phyloP scores from a whole-genome alignment of 1,140 invertebrate species.

The Drosophila willistoni region DNA sequence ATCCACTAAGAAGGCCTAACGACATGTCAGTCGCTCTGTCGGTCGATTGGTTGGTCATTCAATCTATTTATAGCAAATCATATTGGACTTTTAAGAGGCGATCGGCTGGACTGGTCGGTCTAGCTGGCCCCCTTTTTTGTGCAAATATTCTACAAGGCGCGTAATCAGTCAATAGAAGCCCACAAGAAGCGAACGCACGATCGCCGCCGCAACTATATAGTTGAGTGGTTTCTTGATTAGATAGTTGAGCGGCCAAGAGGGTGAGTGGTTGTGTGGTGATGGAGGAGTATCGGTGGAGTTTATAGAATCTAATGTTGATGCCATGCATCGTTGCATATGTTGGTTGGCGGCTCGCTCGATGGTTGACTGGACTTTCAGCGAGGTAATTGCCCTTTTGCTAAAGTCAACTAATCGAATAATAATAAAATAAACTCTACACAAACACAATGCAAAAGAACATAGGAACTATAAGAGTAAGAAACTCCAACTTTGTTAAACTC shows the following conservation, averaged over 20 bases:
- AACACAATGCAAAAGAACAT: not conserved
- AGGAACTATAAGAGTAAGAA: not conserved
- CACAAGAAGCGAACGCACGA: not conserved
- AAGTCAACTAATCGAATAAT: slow-evolving; percentile 8
- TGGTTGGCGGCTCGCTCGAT: slow-evolving; percentile 37
- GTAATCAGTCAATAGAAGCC: slow-evolving; percentile 7
- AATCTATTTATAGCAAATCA: slow-evolving; percentile 13
- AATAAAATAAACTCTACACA: not conserved
- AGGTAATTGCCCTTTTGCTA: slow-evolving; percentile 6
- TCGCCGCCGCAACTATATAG: not conserved
- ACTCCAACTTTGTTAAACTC: too few species aligned
- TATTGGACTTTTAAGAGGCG: slow-evolving; percentile 5
- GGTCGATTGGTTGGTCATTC: not conserved
- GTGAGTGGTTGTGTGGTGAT: not conserved
- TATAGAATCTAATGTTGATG: slow-evolving; percentile 53
- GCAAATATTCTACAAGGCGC: not conserved
- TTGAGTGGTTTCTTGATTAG: slow-evolving; percentile 2
- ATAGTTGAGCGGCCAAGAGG: not conserved
- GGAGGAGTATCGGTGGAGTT: not conserved
- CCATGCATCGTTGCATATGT: slow-evolving; percentile 48
- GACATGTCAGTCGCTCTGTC: not conserved
- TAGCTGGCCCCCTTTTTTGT: slow-evolving; percentile 2
- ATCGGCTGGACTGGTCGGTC: not conserved
- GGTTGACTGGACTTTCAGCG: slow-evolving; percentile 22
- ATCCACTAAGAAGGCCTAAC: not conserved